phyloP scores from a whole-genome alignment of 2,797 vertebrate species.

The Catamblyrhynchus diadema region DNA sequence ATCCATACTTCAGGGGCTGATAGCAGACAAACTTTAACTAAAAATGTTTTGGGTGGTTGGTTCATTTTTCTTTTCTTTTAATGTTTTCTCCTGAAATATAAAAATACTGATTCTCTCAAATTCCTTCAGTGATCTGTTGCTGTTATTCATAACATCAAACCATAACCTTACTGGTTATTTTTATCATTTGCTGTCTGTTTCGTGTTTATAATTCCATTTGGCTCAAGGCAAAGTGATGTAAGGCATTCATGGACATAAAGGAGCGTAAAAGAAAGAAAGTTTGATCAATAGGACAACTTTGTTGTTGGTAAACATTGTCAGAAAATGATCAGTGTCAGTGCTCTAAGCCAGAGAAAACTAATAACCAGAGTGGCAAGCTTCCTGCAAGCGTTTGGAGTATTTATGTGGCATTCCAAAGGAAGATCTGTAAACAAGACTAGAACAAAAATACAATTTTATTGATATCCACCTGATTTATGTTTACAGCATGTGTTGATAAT shows the following conservation, averaged over 20 bases:
- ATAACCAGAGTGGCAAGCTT: constrained; percentile 75
- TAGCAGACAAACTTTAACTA: constrained; percentile 15
- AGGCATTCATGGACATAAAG: constrained; percentile 61
- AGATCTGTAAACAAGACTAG: constrained; percentile 75
- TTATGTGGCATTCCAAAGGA: constrained; percentile 70
- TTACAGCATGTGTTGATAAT: constrained; percentile 77
- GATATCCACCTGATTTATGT: constrained; percentile 79
- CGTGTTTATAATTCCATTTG: constrained; percentile 59
- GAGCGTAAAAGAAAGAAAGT: constrained; percentile 58
- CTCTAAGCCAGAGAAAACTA: constrained; percentile 72
- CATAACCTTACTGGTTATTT: constrained; percentile 53
- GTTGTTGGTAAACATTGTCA: constrained; percentile 75
- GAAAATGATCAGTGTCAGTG: constrained; percentile 71
- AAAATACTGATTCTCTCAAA: constrained; percentile 39
- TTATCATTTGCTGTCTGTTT: constrained; percentile 17
- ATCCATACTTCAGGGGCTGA: constrained; percentile 25
- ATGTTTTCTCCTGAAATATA: constrained; percentile 37
- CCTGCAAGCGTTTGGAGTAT: constrained; percentile 67
- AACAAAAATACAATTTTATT: constrained; percentile 78
- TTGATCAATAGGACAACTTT: constrained; percentile 76
- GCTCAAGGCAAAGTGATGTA: constrained; percentile 63
- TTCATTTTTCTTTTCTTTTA: background rate
- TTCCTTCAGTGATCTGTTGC: constrained; percentile 36
- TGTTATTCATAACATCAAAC: constrained; percentile 44
- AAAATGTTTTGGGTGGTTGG: background rate